Base-by-base conservation (phyloP, 2,888 invertebrate species). In the Cataglyphis albicans region DNA sequence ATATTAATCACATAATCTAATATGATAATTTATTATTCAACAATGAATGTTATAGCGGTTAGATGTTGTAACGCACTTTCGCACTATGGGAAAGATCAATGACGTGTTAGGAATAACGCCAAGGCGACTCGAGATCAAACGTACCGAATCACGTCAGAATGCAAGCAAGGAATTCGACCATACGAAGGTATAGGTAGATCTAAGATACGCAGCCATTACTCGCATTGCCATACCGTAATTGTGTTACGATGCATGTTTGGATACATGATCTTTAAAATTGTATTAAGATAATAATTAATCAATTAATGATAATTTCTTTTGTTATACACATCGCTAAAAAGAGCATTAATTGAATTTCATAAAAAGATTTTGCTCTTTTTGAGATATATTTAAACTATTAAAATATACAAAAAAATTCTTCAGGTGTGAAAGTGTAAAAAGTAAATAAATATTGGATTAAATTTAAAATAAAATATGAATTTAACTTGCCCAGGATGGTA, bases 381-480 rank as follows among this genome's bases (percentile, higher is more conserved):
- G 21, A 7, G n/a, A 21, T 21, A 21, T 57, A 57, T 10, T 57
- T 21, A 52, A 52, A 52, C 0, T 52, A 52, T 52, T 48, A 5
- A 25, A 1, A 25, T 38, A 44, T 57, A 4, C 1, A 21, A 18
- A 48, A 68, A 12, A 68, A 3, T 7, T 12, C 5, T 21, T 21
- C 10, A 48, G 29, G 29, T 68, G 0, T 9, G 1, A 29, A 44
- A 29, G 18, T 35, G 2, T 21, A 38, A 63, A n/a, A 67, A 9
- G 5, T 15, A 55, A 12, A 55, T 3, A n/a, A 0, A 70, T 21
- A 35, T 52, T n/a, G 32, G n/a, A 0, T n/a, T 0, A 35, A 32
- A 38, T 57, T 57, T 18, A 9, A 70, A 70, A 70, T 35, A 57
- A 72, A 72, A 57, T 72, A 35, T 25, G 1, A 12, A 35, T 70